A percentile compares a stretch with the other conserved stretches of the same genome.
These are phyloP conservation scores for Hedya salicella DNA, from an alignment of 2,888 invertebrate genomes.

Conservation along the genomic window DNA sequence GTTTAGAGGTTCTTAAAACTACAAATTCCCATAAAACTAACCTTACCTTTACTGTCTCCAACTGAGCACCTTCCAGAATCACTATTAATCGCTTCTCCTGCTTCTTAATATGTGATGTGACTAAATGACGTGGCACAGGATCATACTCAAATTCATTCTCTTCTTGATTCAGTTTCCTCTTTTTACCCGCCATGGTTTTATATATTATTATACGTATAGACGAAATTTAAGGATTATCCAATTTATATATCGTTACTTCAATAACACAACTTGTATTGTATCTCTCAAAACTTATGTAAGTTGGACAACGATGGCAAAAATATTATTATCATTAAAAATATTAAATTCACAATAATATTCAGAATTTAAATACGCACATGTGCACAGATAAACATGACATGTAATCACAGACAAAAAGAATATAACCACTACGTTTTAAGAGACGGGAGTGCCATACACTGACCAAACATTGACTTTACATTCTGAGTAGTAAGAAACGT, in stretches of 20 bases:
- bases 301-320: too few relatives aligned
- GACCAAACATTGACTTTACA: too few relatives aligned
- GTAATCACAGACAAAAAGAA: too few relatives aligned
- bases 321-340: too few relatives aligned
- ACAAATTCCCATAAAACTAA: conserved; percentile 25
- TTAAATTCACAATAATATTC: neutral
- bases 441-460: too few relatives aligned
- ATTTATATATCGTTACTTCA: too few relatives aligned
- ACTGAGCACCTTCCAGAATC: conserved; percentile 96
- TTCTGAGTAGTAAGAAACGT: too few relatives aligned
- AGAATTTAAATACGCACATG: neutral
- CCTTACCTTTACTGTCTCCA: conserved; percentile 97
- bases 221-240: too few relatives aligned
- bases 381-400: neutral
- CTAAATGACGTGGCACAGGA: conserved; percentile 90
- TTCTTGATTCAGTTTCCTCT: conserved; percentile 76
- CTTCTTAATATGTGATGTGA: conserved; percentile 90
- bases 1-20: neutral
- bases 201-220: too few relatives aligned
- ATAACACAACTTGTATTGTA: too few relatives aligned
- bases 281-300: too few relatives aligned
- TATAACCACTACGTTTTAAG: too few relatives aligned
- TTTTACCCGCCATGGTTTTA: conserved; percentile 71
- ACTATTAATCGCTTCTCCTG: conserved; percentile 96
- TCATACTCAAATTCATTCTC: conserved; percentile 91